Evolutionary conservation across 1,140 invertebrate species (phyloP), one percentile per base, ranked within the genome.

Genomic region (Drosophila subobscura): DNA sequence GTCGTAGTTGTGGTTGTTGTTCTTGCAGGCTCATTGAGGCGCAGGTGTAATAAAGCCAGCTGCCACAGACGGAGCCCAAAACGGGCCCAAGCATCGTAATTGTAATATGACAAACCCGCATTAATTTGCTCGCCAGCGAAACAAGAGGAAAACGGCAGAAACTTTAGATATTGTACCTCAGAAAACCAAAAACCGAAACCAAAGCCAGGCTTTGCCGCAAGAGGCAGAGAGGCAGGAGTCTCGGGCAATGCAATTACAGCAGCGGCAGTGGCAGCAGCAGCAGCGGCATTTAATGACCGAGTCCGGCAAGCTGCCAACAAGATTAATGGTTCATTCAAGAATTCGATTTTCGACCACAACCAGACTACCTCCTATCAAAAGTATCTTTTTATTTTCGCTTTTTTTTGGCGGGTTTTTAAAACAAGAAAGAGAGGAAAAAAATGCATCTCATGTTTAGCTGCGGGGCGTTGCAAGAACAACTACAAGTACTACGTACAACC

Each of bases 291-390:
- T 86, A 86, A 86, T 86, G 81, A 88, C 61, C 77, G 49, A 55
- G 72, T 67, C 59, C 51, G 50, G 33, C 60, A 50, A 83, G 83
- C 83, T 81, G 78, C 83, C 77, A 79, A 77, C 75, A 88, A 88
- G 83, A 88, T 88, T 88, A 88, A 88, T 88, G 83, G 78, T 79
- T 83, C 83, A 88, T 88, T 88, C 83, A 88, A 88, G 78, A 88
- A 88, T 88, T 88, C 71, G 83, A 88, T 83, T 88, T 81, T 88
- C 66, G 75, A 53, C 49, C 53, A 61, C 54, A 55, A 52, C 56
- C 64, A 58, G 47, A 79, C 70, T 49, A 66, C 27, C 56, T 88
- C 71, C 75, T 81, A 81, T 70, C 66, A 70, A 68, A 61, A 51
- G 76, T 14, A 76, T 76, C 47, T 76, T 67, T 61, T 56, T 20